Conservation (phyloP, 2,888 invertebrate species). For the Diploptera punctata region DNA sequence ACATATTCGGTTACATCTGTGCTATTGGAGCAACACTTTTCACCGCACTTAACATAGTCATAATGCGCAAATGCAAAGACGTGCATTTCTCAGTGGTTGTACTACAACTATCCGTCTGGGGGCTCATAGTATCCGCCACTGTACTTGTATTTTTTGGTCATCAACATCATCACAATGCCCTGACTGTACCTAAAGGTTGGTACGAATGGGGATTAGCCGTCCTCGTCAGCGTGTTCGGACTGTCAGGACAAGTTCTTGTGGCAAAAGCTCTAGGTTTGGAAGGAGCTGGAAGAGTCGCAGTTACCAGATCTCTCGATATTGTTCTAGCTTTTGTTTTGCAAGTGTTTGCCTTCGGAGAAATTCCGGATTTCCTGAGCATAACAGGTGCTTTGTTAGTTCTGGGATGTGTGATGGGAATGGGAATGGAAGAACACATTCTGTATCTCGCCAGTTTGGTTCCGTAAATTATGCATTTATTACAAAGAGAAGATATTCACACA, state of each 20-base stretch:
- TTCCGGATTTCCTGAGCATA: constrained; percentile 54
- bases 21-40: constrained; percentile 56
- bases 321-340: constrained; percentile 56
- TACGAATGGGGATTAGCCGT: constrained; percentile 49
- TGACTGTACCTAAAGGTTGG: constrained; percentile 49
- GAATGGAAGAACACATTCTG: constrained; percentile 55
- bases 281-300: constrained; percentile 58
- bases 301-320: constrained; percentile 58
- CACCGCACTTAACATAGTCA: constrained; percentile 57
- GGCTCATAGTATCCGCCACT: constrained; percentile 51
- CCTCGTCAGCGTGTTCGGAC: constrained; percentile 34
- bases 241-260: constrained; percentile 50
- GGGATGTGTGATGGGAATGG: constrained; percentile 55
- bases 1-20: constrained; percentile 55
- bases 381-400: constrained; percentile 55
- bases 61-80: constrained; percentile 57
- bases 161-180: constrained; percentile 17
- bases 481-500: too few species aligned
- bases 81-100: constrained; percentile 57
- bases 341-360: constrained; percentile 55
- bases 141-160: constrained; percentile 49
- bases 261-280: constrained; percentile 57
- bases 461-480: constrained; percentile 42
- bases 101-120: constrained; percentile 55
- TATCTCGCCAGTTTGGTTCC: constrained; percentile 53